A percentile compares a stretch with the other conserved stretches of the same genome.
Evolutionary conservation across 2,888 invertebrate genomes (phyloP).

Genomic region (Lobophora halterata): DNA sequence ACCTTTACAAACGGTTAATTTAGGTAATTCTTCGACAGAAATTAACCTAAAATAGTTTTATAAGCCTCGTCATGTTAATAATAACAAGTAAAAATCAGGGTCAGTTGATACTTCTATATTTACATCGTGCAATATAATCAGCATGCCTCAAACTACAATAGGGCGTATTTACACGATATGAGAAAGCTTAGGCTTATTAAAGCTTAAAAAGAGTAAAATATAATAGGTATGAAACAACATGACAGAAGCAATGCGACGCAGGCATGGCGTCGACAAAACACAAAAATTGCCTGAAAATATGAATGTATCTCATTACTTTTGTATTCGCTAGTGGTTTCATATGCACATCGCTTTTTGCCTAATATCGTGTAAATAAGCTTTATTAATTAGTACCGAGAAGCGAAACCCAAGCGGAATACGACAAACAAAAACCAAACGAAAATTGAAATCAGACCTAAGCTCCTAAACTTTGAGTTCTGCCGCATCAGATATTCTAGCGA

Average conservation of each 20-base stretch:
- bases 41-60: too few relatives aligned
- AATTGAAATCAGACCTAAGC: slow-evolving; percentile 75
- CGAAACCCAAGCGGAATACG: slow-evolving; percentile 46
- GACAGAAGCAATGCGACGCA: too few relatives aligned
- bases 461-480: slow-evolving; percentile 76
- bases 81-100: slow-evolving; percentile 11
- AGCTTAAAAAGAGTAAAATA: too few relatives aligned
- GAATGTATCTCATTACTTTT: too few relatives aligned
- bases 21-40: background rate
- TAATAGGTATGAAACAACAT: too few relatives aligned
- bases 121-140: slow-evolving; percentile 34
- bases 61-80: slow-evolving; percentile 6
- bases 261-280: too few relatives aligned
- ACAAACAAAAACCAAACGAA: slow-evolving; percentile 46
- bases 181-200: too few relatives aligned
- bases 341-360: too few relatives aligned
- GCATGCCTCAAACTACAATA: slow-evolving; percentile 35
- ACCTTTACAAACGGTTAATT: too few relatives aligned
- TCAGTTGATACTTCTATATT: slow-evolving; percentile 8
- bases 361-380: slow-evolving; percentile 15
- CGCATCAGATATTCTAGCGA: slow-evolving; percentile 74
- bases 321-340: too few relatives aligned
- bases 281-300: too few relatives aligned
- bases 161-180: slow-evolving; percentile 10
- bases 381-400: slow-evolving; percentile 46